Conservation (phyloP, 2,888 invertebrate species). For the Ditula angustiorana region DNA sequence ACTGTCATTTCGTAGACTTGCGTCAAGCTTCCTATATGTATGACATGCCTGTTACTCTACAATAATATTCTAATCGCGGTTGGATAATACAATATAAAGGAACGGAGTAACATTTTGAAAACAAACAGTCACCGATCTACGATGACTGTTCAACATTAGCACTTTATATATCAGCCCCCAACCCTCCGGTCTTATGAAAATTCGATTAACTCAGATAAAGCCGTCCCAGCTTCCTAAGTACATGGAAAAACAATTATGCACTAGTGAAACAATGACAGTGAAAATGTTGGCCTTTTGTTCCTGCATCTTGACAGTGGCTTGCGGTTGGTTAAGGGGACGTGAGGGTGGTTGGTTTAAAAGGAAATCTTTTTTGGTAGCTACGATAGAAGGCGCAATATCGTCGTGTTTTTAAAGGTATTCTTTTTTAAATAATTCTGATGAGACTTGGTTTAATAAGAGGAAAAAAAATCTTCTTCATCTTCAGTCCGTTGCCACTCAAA, state of each 20-base stretch:
- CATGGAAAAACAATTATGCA: slow-evolving; percentile 39
- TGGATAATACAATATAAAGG: not conserved
- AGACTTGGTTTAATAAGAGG: too few species aligned
- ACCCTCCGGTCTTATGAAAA: slow-evolving; percentile 35
- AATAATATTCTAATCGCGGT: too few species aligned
- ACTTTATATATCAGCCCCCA: slow-evolving; percentile 19
- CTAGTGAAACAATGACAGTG: slow-evolving; percentile 34
- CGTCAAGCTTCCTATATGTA: too few species aligned
- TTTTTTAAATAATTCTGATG: too few species aligned
- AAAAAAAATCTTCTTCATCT: too few species aligned
- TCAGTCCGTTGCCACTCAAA: too few species aligned
- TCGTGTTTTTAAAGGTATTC: too few species aligned
- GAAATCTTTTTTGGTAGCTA: not conserved
- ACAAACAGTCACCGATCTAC: slow-evolving; percentile 22
- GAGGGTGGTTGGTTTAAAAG: not conserved
- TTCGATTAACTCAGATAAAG: slow-evolving; percentile 38
- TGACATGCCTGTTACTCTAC: too few species aligned
- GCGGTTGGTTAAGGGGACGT: slow-evolving; percentile 26
- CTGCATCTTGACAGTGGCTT: slow-evolving; percentile 24
- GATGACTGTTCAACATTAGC: slow-evolving; percentile 3
- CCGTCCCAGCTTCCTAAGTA: slow-evolving; percentile 6
- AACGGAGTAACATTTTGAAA: slow-evolving; percentile 14
- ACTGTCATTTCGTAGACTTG: too few species aligned
- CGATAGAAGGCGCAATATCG: not conserved
- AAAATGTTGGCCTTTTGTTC: slow-evolving; percentile 35